These are phyloP conservation scores for Nesoenas mayeri DNA, from an alignment of 2,113 vertebrate species.

Conservation along the genomic window DNA sequence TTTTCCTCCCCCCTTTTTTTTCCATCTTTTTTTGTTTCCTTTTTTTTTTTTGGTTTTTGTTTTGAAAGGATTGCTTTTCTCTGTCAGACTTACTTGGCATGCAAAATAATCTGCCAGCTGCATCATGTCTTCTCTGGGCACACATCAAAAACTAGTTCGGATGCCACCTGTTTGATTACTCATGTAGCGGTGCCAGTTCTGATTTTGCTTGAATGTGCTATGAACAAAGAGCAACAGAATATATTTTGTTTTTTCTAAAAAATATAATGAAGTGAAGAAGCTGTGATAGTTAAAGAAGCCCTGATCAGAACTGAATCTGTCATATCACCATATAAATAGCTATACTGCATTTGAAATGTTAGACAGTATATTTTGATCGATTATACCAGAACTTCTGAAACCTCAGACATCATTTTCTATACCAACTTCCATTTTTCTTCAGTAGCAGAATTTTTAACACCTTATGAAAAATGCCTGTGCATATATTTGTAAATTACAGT, in stretches of 20 bases:
- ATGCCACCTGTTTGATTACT: conserved; percentile 58
- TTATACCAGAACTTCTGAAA: background rate
- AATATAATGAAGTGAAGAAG: background rate
- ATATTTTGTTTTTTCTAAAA: background rate
- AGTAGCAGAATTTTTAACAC: background rate
- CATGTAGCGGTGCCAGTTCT: background rate
- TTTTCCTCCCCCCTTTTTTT: background rate
- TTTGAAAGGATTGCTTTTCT: background rate
- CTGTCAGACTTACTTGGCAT: conserved; percentile 25
- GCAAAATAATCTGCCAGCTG: conserved; percentile 40
- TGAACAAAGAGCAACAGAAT: background rate
- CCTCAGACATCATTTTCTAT: background rate
- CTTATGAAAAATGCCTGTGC: background rate
- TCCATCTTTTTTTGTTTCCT: background rate
- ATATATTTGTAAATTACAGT: background rate
- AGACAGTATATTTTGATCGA: background rate
- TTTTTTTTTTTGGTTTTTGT: background rate
- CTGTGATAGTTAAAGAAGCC: background rate
- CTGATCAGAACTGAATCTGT: background rate
- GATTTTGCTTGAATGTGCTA: background rate
- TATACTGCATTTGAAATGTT: background rate
- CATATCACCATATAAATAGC: background rate
- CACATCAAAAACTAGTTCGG: background rate
- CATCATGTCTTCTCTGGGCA: background rate
- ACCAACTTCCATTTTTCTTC: rapidly evolving